phyloP scores from a whole-genome alignment of 2,888 invertebrate species.

The Lasioglossum marginatum region DNA sequence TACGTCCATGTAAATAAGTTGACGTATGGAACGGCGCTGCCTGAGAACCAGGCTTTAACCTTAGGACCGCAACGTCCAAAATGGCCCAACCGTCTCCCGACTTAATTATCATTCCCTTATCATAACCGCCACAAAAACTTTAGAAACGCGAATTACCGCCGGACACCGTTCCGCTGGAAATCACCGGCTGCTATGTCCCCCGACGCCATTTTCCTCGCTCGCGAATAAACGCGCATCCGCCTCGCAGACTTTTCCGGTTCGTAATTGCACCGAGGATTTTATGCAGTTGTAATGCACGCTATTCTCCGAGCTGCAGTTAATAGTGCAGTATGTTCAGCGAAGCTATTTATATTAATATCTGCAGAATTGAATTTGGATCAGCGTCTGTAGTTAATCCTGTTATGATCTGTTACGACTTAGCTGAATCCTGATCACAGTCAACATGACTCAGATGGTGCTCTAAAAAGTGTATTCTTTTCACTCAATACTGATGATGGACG shows the following conservation, averaged over 20 bases:
- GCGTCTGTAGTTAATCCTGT: too few relatives aligned
- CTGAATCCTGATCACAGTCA: not conserved
- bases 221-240: not conserved
- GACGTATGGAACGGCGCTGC: constrained; percentile 38
- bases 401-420: not conserved
- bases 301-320: not conserved
- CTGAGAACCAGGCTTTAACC: constrained; percentile 46
- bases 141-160: not conserved
- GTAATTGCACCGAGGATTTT: not conserved
- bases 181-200: not conserved
- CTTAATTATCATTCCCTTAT: not conserved
- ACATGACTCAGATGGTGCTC: too few relatives aligned
- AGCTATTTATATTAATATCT: not conserved
- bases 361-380: not conserved
- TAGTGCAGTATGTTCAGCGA: not conserved
- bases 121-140: not conserved
- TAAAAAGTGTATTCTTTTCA: not conserved
- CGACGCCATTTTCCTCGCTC: constrained; percentile 5
- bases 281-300: not conserved
- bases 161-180: not conserved
- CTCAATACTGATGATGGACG: not conserved
- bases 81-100: not conserved
- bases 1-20: constrained; percentile 59
- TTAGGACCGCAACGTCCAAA: not conserved
- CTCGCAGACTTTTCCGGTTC: not conserved